A percentile compares a stretch with the other conserved stretches of the same genome.
Conservation (phyloP, 2,888 invertebrate genomes). For the Nemotelus pantherinus region DNA sequence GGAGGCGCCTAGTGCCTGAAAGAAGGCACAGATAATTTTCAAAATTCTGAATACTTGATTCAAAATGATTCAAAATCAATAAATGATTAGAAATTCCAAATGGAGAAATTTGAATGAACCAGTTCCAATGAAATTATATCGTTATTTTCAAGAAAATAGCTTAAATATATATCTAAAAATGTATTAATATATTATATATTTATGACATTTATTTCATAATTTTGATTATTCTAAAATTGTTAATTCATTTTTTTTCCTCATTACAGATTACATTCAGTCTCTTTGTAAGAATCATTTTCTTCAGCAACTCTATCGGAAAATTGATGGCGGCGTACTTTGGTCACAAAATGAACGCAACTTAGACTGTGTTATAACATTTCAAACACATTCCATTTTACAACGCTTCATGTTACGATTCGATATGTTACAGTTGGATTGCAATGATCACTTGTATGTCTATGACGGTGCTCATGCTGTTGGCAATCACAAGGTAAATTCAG, state of each 20-base stretch:
- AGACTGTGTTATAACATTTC: slow-evolving; percentile 92
- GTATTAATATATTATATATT: too few species aligned
- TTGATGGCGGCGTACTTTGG: slow-evolving; percentile 89
- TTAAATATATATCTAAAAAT: too few species aligned
- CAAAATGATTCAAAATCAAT: too few species aligned
- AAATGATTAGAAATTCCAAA: too few species aligned
- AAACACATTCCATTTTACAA: slow-evolving; percentile 93
- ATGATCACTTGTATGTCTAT: slow-evolving; percentile 91
- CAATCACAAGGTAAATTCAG: slow-evolving; percentile 78
- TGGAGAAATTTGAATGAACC: too few species aligned
- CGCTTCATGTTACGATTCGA: slow-evolving; percentile 95
- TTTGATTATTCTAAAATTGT: too few species aligned
- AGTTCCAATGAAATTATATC: too few species aligned
- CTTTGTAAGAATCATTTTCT: slow-evolving; percentile 91
- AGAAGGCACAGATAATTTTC: too few species aligned
- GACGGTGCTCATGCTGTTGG: slow-evolving; percentile 92
- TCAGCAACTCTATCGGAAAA: slow-evolving; percentile 87
- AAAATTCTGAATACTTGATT: too few species aligned
- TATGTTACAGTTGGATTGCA: slow-evolving; percentile 90
- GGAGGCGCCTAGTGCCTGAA: too few species aligned
- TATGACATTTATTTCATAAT: too few species aligned
- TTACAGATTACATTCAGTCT: slow-evolving; percentile 87
- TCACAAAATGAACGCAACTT: slow-evolving; percentile 91
- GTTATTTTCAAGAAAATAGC: too few species aligned
- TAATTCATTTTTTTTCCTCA: not conserved